phyloP scores from a whole-genome alignment of 2,888 invertebrate species.

The Drosophila dives region DNA sequence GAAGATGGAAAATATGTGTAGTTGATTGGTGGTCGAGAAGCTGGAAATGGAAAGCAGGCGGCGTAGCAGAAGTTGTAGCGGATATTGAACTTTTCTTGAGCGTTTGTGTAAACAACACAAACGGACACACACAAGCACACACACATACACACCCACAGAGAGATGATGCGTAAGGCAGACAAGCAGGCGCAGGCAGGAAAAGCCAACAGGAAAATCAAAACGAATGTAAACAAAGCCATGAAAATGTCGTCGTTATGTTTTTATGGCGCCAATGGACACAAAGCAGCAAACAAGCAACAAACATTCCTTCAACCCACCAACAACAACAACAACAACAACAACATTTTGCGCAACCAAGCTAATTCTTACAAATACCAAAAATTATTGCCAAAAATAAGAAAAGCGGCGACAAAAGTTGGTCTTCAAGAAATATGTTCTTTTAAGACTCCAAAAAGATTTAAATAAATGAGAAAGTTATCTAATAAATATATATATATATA shows the following conservation, averaged over 20 bases:
- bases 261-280: constrained; percentile 62
- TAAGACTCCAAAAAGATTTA: no score
- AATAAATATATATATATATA: no score
- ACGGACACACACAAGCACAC: constrained; percentile 9
- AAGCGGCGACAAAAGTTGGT: background rate
- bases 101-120: constrained; percentile 45
- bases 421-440: background rate
- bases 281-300: constrained; percentile 34
- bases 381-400: background rate
- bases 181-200: constrained; percentile 16
- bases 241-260: constrained; percentile 73
- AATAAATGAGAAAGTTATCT: no score
- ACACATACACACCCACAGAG: constrained; percentile 7
- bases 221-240: constrained; percentile 74
- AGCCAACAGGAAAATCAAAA: constrained; percentile 66
- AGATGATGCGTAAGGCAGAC: background rate
- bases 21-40: constrained; percentile 6
- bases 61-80: constrained; percentile 25
- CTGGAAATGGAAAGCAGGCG: background rate
- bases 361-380: constrained; percentile 13
- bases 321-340: background rate
- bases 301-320: background rate
- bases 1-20: constrained; percentile 2
- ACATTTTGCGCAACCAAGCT: constrained; percentile 19
- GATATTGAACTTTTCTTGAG: constrained; percentile 67